A percentile compares a stretch with the other conserved stretches of the same genome.
Conservation (phyloP, 2,797 vertebrate genomes). For the Jordanella pulchra region DNA sequence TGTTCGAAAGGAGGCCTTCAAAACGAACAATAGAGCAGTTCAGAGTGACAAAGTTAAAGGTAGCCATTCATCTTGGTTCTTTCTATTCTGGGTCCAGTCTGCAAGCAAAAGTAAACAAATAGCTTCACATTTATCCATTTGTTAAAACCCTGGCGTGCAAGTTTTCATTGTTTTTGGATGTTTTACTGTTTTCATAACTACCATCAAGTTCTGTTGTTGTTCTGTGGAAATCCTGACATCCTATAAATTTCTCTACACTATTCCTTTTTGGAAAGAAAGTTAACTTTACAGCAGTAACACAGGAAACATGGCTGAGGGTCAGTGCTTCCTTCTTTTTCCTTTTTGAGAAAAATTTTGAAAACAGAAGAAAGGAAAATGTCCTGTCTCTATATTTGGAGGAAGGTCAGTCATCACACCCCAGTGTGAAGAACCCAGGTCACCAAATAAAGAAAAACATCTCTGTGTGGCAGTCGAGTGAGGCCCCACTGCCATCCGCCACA, state of each 20-base stretch:
- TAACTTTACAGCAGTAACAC: background rate
- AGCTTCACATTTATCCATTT: background rate
- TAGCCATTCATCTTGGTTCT: background rate
- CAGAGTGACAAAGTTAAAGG: slow-evolving; percentile 9
- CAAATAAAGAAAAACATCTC: slow-evolving; percentile 52
- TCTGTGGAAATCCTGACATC: background rate
- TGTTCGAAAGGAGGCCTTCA: slow-evolving; percentile 39
- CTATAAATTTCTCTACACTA: background rate
- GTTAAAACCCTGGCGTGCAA: background rate
- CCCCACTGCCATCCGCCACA: slow-evolving; percentile 56
- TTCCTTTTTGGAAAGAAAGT: background rate
- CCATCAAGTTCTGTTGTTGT: background rate
- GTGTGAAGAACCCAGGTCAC: slow-evolving; percentile 38
- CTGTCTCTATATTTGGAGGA: slow-evolving; percentile 31
- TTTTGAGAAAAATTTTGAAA: slow-evolving; percentile 15
- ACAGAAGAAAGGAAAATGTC: slow-evolving; percentile 31
- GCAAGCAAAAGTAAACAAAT: background rate
- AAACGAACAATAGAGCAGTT: slow-evolving; percentile 52
- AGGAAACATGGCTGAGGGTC: background rate
- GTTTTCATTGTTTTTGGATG: background rate
- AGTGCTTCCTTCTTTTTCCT: slow-evolving; percentile 5
- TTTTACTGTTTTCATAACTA: background rate
- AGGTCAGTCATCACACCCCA: slow-evolving; percentile 42
- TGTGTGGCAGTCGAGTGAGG: slow-evolving; percentile 27
- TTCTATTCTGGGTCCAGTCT: background rate